These are phyloP conservation scores for Bibio marci DNA, from an alignment of 2,888 invertebrate species.

Conservation along the genomic window DNA sequence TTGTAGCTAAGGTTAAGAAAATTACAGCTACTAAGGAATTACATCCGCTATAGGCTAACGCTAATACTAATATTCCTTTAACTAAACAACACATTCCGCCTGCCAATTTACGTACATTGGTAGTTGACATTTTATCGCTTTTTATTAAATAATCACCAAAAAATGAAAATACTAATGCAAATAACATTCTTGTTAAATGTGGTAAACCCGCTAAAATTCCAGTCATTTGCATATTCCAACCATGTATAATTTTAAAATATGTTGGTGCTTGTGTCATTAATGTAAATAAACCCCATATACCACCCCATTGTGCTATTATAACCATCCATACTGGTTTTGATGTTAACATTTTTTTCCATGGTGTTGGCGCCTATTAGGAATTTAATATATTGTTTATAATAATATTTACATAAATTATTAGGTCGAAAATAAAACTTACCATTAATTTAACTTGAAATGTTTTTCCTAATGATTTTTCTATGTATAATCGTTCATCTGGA, in stretches of 20 bases:
- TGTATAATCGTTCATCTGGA: slow-evolving; percentile 32
- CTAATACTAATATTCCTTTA: slow-evolving; percentile 36
- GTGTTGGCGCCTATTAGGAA: slow-evolving; percentile 34
- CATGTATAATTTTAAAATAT: slow-evolving; percentile 42
- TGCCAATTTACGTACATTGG: slow-evolving; percentile 37
- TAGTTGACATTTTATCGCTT: slow-evolving; percentile 31
- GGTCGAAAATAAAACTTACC: too few relatives aligned
- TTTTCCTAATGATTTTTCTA: slow-evolving; percentile 30
- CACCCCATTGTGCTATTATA: slow-evolving; percentile 36
- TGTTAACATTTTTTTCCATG: slow-evolving; percentile 36
- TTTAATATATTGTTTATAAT: too few relatives aligned
- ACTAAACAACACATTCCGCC: slow-evolving; percentile 33
- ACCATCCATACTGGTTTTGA: slow-evolving; percentile 38
- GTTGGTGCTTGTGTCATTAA: slow-evolving; percentile 42
- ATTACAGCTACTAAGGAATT: slow-evolving; percentile 32
- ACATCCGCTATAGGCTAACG: slow-evolving; percentile 38
- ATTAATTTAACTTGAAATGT: slow-evolving; percentile 13
- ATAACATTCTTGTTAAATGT: slow-evolving; percentile 32
- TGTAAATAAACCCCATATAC: slow-evolving; percentile 41
- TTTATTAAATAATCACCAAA: slow-evolving; percentile 34
- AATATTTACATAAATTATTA: too few relatives aligned
- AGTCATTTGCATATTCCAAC: slow-evolving; percentile 32
- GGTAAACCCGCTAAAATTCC: slow-evolving; percentile 37
- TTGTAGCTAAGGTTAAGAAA: slow-evolving; percentile 35
- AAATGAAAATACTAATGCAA: slow-evolving; percentile 31